Percentiles rank a stretch among this genome's conserved stretches.
These are phyloP conservation scores for Xiphorhynchus elegans DNA, from an alignment of 2,113 vertebrate genomes.

Conservation along the genomic window DNA sequence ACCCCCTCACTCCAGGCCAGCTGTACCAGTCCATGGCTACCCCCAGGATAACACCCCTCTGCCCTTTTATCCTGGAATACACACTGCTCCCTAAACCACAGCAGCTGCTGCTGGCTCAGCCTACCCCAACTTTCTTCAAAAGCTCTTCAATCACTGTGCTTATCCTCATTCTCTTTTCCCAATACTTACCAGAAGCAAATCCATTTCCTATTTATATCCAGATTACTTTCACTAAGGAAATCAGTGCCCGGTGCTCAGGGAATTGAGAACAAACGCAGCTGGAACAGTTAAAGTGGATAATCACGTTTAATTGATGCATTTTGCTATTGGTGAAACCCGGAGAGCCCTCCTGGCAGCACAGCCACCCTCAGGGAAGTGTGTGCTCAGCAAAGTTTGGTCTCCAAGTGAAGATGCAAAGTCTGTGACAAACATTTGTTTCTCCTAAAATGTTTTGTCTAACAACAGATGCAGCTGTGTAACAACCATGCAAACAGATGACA, in stretches of 20 bases:
- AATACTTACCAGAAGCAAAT: background rate
- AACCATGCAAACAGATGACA: background rate
- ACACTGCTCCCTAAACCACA: background rate
- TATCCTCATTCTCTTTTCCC: background rate
- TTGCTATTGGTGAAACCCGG: background rate
- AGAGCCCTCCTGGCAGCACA: background rate
- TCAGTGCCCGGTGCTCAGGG: background rate
- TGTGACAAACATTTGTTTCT: background rate
- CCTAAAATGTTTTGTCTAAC: background rate
- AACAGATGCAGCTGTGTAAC: background rate
- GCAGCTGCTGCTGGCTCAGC: background rate
- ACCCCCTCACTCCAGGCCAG: background rate
- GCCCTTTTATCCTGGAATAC: background rate
- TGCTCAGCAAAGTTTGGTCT: background rate
- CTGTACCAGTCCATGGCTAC: background rate
- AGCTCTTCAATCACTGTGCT: background rate
- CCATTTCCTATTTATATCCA: background rate
- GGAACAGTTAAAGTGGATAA: background rate
- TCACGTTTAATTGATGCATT: background rate
- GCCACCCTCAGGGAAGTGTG: background rate
- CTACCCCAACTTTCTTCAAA: background rate
- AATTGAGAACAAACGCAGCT: background rate
- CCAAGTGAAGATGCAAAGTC: background rate
- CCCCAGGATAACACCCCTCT: background rate
- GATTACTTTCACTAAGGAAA: background rate